Conservation (phyloP, 2,113 vertebrate species). For the Eleginops maclovinus region DNA sequence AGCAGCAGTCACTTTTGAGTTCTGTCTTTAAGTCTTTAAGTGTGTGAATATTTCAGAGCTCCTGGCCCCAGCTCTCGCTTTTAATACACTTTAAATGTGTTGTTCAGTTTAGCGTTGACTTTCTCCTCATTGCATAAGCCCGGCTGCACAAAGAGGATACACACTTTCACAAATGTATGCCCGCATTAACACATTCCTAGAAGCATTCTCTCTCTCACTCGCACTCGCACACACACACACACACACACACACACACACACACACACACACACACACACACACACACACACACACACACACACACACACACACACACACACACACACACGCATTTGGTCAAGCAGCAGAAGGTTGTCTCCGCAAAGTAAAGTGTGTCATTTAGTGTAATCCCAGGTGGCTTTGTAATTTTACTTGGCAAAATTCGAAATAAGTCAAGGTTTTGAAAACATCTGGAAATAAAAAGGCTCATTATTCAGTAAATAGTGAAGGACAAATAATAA, state of each 20-base stretch:
- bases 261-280: background rate
- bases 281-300: background rate
- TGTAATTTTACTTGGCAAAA: slow-evolving; percentile 11
- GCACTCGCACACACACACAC: slow-evolving; percentile 12
- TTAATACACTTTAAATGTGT: slow-evolving; percentile 53
- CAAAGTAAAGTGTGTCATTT: slow-evolving; percentile 39
- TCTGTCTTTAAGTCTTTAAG: slow-evolving; percentile 46
- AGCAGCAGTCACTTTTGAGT: slow-evolving; percentile 26
- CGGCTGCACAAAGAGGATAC: slow-evolving; percentile 39
- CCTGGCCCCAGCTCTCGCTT: slow-evolving; percentile 20
- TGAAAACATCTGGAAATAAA: slow-evolving; percentile 18
- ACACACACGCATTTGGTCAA: slow-evolving; percentile 27
- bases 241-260: background rate
- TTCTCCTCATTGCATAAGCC: slow-evolving; percentile 64
- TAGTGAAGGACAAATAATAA: slow-evolving; percentile 25
- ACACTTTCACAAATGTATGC: slow-evolving; percentile 29
- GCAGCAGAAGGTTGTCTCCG: slow-evolving; percentile 42
- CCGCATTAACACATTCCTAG: slow-evolving; percentile 5
- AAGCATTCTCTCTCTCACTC: too few relatives aligned
- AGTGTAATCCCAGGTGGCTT: slow-evolving; percentile 25
- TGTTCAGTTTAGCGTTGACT: slow-evolving; percentile 49
- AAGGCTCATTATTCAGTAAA: slow-evolving; percentile 41
- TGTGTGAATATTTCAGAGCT: slow-evolving; percentile 59
- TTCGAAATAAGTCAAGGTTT: slow-evolving; percentile 32
- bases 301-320: slow-evolving; percentile 9